Conservation (phyloP, 2,113 vertebrate species). For the Neotoma lepida region DNA sequence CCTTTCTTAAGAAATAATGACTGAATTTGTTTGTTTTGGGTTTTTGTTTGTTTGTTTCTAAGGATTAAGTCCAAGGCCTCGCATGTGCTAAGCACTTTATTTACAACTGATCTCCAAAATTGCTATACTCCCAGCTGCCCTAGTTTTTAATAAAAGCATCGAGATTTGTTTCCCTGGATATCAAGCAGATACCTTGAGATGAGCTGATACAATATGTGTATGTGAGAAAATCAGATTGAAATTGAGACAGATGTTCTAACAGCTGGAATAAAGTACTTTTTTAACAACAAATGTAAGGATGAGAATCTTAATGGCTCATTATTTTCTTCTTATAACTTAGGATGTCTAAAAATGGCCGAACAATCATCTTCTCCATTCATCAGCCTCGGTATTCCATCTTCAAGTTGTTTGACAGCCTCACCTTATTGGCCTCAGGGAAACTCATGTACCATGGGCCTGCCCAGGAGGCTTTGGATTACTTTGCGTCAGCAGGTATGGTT, state of each 20-base stretch:
- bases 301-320: background rate
- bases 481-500: slow-evolving; percentile 88
- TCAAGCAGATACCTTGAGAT: background rate
- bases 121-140: background rate
- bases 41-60: background rate
- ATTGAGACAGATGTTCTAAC: background rate
- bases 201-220: background rate
- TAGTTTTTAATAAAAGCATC: background rate
- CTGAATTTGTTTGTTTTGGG: background rate
- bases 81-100: background rate
- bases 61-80: background rate
- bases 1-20: background rate
- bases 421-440: slow-evolving; percentile 90
- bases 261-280: background rate
- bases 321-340: slow-evolving; percentile 80
- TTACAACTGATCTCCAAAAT: background rate
- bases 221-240: background rate
- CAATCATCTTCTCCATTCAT: slow-evolving; percentile 97
- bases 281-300: background rate
- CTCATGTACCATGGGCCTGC: slow-evolving; percentile 92
- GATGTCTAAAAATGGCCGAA: slow-evolving; percentile 90
- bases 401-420: slow-evolving; percentile 93
- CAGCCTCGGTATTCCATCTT: slow-evolving; percentile 97
- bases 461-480: slow-evolving; percentile 88
- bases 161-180: background rate